These are phyloP conservation scores for Lophius americanus DNA, from an alignment of 2,797 vertebrate species.

Conservation along the genomic window DNA sequence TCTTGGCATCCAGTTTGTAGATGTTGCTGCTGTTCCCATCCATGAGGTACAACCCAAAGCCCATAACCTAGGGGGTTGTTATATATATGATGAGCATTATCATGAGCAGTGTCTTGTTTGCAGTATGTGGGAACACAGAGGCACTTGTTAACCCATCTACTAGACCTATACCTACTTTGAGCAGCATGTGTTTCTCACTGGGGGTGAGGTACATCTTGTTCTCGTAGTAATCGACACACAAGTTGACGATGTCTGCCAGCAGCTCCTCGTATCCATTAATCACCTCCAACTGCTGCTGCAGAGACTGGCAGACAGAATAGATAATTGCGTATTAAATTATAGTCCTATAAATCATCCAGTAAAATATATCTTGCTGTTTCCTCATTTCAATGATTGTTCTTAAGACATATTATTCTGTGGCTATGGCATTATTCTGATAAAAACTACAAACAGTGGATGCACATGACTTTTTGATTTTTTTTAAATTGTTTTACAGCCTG, in stretches of 20 bases:
- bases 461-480: no score
- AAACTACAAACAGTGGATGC: not conserved
- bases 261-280: constrained; percentile 96
- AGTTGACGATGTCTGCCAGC: constrained; percentile 97
- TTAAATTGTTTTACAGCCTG: no score
- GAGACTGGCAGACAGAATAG: constrained; percentile 78
- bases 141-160: not conserved
- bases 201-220: constrained; percentile 98
- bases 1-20: constrained; percentile 98
- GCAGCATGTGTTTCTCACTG: constrained; percentile 96
- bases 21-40: constrained; percentile 97
- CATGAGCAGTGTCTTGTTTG: not conserved
- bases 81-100: not conserved
- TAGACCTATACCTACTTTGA: constrained; percentile 84
- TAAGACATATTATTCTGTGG: not conserved
- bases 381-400: not conserved
- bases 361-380: not conserved
- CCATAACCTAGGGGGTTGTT: constrained; percentile 89
- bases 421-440: not conserved
- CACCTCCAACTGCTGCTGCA: constrained; percentile 98
- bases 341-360: not conserved
- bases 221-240: constrained; percentile 97
- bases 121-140: not conserved
- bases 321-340: not conserved
- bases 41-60: constrained; percentile 97